Evolutionary conservation across 2,797 vertebrate genomes (phyloP), one percentile per base, ranked within the genome.

Genomic region (Hybognathus amarus): DNA sequence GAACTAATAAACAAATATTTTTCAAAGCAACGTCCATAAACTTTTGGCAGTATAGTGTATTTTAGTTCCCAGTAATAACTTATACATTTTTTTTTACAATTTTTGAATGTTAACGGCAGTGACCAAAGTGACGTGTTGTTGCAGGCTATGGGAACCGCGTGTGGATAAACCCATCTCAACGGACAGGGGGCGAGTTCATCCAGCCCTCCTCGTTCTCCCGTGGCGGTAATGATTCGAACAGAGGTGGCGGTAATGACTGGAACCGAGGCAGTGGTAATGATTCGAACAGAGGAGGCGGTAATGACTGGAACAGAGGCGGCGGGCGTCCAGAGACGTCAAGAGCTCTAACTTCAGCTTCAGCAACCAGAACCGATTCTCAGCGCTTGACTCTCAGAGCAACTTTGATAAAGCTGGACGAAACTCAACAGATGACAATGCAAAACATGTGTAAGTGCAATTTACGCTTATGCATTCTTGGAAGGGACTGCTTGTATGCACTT

Each of bases 161-260:
- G 69, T 96, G 95, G 95, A 92, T 95, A 87, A 95, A 96, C 89
- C 95, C 95, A 1, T 92, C 93, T 64, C 95, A 95, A 76, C 93
- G 94, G 63, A 90, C 92, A 71, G 92, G 89, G 70, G 85, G 87
- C 17, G 82, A 71, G n/a, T 93, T 90, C 70, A 92, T 95, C 63
- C 96, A 97, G 88, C 94, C 96, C 1, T 95, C 96, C 3, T 91
- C 92, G 1, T 97, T 96, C 89, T 91, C 96, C 76, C 91, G 83
- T 24, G n/a, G 52, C 8, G 52, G 52, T 20, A 50, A 61, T 10
- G 90, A 91, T 64, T 93, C 92, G 91, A 71, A 15, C 36, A 80
- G 91, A 91, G 87, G 90, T 83, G 67, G 92, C 88, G 77, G 86
- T 18, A 50, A 56, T 56, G 18, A 47, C 4, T 47, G 4, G 45